phyloP scores from a whole-genome alignment of 2,113 vertebrate species.

The Engraulis encrasicolus region DNA sequence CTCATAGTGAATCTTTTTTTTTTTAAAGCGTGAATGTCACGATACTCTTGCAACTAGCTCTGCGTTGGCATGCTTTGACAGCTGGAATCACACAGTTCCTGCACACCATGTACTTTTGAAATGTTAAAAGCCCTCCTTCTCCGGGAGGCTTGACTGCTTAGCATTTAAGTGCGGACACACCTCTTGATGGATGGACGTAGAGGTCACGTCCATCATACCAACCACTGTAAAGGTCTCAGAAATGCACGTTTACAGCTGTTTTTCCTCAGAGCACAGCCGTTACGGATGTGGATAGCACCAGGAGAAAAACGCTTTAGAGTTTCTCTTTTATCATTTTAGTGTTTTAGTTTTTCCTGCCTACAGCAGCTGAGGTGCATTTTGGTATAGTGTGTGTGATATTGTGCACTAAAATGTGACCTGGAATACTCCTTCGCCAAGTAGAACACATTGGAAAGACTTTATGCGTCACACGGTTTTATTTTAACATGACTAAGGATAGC shows the following conservation, averaged over 20 bases:
- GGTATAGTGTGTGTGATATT: background rate
- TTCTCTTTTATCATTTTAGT: background rate
- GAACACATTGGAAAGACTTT: conserved; percentile 2
- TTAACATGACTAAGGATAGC: conserved; percentile 8
- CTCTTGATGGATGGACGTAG: background rate
- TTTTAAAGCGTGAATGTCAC: background rate
- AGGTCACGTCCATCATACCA: background rate
- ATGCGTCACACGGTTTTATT: conserved; percentile 1
- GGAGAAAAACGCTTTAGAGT: background rate
- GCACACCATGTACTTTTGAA: background rate
- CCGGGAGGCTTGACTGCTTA: background rate
- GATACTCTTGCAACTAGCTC: background rate
- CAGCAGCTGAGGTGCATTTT: background rate
- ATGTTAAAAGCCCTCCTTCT: background rate
- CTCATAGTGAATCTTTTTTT: background rate
- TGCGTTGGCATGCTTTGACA: background rate
- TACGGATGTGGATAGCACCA: conserved; percentile 31
- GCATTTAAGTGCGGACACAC: background rate
- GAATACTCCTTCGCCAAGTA: background rate
- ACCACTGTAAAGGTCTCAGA: conserved; percentile 2
- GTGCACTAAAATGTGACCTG: background rate
- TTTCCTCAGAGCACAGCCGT: conserved; percentile 23
- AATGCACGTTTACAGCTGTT: conserved; percentile 28
- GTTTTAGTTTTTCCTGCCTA: background rate
- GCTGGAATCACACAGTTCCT: background rate